Evolutionary conservation across 92 coral and sea anemone species (phyloP).

Genomic region (Parazoanthus swiftii): DNA sequence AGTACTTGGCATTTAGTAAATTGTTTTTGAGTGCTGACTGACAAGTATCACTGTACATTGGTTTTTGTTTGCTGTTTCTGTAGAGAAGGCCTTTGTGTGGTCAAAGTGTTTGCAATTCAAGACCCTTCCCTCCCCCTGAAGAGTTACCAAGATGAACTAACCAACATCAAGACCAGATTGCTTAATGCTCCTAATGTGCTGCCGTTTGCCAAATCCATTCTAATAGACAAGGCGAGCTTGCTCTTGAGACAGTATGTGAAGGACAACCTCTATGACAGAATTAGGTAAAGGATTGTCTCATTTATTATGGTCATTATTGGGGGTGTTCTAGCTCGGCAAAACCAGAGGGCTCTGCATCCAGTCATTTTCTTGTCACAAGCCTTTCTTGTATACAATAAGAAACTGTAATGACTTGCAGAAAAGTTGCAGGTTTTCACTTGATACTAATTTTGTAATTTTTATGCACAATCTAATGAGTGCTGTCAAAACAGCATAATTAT

Average conservation of each 20-base stretch:
- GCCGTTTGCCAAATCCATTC: conserved; percentile 86
- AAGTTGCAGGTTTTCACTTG: no score
- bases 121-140: conserved; percentile 94
- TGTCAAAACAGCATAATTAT: no score
- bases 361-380: no score
- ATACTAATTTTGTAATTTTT: no score
- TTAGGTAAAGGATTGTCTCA: conserved; percentile 60
- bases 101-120: conserved; percentile 98
- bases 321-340: no score
- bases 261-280: conserved; percentile 93
- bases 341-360: no score
- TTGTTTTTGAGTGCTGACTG: neutral
- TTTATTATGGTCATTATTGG: no score
- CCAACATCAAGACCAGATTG: conserved; percentile 71
- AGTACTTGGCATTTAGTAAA: no score
- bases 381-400: no score
- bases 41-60: neutral
- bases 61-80: neutral
- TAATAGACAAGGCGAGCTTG: conserved; percentile 92
- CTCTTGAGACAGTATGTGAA: conserved; percentile 88
- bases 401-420: no score
- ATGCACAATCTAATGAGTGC: no score
- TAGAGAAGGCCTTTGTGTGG: conserved; percentile 98
- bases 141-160: conserved; percentile 90
- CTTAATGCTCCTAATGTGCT: conserved; percentile 76